Evolutionary conservation across 2,888 invertebrate genomes (phyloP).

Genomic region (Ophioninae sp.): DNA sequence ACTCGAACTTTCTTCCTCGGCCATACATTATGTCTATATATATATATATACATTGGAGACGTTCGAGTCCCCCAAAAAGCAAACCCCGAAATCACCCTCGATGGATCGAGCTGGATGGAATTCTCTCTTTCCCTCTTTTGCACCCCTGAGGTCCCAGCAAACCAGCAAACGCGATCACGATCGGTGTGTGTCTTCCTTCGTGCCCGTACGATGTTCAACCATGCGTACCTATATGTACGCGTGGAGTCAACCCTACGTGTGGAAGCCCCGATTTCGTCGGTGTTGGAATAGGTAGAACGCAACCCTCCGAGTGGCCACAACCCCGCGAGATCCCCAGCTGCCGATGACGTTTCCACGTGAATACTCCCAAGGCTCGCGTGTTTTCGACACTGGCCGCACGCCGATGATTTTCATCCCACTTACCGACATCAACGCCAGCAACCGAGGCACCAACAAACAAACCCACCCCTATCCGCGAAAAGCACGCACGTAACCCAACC

Average conservation of each 20-base stretch:
- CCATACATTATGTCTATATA: constrained; percentile 19
- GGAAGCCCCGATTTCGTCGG: constrained; percentile 44
- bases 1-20: constrained; percentile 41
- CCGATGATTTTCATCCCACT: constrained; percentile 73
- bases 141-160: constrained; percentile 53
- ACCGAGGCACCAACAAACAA: constrained; percentile 8
- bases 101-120: constrained; percentile 1
- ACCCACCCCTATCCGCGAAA: constrained; percentile 14
- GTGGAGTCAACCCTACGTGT: constrained; percentile 35
- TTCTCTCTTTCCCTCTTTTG: background rate
- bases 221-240: background rate
- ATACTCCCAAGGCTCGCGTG: constrained; percentile 80
- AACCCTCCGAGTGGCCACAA: constrained; percentile 64
- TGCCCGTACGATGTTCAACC: constrained; percentile 29
- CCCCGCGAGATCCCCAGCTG: constrained; percentile 74
- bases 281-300: constrained; percentile 37
- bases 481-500: constrained; percentile 2
- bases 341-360: constrained; percentile 81
- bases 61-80: constrained; percentile 19
- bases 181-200: constrained; percentile 12
- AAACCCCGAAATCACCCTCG: constrained; percentile 40
- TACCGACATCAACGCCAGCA: constrained; percentile 31
- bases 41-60: constrained; percentile 20
- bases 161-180: constrained; percentile 61
- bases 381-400: constrained; percentile 77